Evolutionary conservation across 2,797 vertebrate genomes (phyloP), one percentile per base, ranked within the genome.

Genomic region (Luscinia megarhynchos): DNA sequence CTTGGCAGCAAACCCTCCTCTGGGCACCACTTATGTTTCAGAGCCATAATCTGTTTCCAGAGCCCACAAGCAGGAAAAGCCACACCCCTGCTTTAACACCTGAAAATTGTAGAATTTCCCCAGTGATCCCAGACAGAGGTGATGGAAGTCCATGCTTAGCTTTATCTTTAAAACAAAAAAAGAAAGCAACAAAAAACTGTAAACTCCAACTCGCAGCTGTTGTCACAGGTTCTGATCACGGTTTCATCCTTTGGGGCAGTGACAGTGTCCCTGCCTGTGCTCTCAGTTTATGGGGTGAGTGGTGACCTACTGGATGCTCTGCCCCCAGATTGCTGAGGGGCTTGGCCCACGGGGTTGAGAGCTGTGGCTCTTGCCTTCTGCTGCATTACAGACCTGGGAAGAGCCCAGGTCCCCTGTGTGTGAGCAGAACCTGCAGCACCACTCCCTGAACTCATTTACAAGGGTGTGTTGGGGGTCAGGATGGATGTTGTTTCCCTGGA

Each of bases 321-420:
- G 23, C 9, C 46, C 46, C 50, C 11, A 53, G 10, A 30, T 5
- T 46, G 32, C 40, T n/a, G 46, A n/a, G 16, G 38, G 51, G 11
- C 4, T 7, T 6, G 6, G 11, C 40, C 1, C 0, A 0, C 32
- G 38, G 43, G 4, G 9, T 9, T 77, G 46, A 21, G 19, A 10
- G 4, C 16, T 0, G 2, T 32, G 24, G 9, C 26, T 73, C 19
- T 50, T 9, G 1, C 34, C n/a, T 63, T n/a, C 57, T 22, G 66
- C n/a, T 45, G 38, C n/a, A 88, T 38, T 67, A 61, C 0, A 0
- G 73, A 53, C 12, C 21, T 29, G 15, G 27, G 30, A 77, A 61
- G 9, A 77, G 16, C 54, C 43, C 24, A 76, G 27, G 36, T 82
- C 34, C 43, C 23, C 7, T 2, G 3, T 29, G 22, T 41, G 22